A percentile compares a stretch with the other conserved stretches of the same genome.
phyloP scores from a whole-genome alignment of 53 echinoderm and acorn worm species.

The Temnopleurus reevesii region DNA sequence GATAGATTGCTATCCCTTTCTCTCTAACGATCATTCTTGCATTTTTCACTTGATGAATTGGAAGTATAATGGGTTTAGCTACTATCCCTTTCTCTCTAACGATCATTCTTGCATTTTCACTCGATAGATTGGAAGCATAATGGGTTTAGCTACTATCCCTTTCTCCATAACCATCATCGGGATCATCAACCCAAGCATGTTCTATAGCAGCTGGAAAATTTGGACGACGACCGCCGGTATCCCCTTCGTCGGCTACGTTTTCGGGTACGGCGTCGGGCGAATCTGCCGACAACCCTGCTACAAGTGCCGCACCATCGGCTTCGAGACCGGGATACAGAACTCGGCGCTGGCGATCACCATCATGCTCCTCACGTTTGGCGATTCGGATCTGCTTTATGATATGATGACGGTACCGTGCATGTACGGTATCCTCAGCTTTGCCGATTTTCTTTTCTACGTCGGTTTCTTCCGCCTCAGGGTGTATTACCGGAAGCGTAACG shows the following conservation, averaged over 20 bases:
- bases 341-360: slow-evolving; percentile 50
- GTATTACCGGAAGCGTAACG: background rate
- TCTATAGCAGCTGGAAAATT: slow-evolving; percentile 40
- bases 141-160: slow-evolving; percentile 23
- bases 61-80: slow-evolving; percentile 22
- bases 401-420: slow-evolving; percentile 50
- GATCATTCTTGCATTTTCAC: background rate
- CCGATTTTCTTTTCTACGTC: slow-evolving; percentile 49
- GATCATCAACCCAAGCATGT: slow-evolving; percentile 61
- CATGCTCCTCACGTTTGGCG: slow-evolving; percentile 42
- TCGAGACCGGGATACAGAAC: slow-evolving; percentile 62
- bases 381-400: slow-evolving; percentile 10
- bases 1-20: background rate
- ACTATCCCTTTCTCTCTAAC: background rate
- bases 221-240: slow-evolving; percentile 28
- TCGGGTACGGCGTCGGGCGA: slow-evolving; percentile 35
- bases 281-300: slow-evolving; percentile 35
- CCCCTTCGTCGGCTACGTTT: slow-evolving; percentile 44
- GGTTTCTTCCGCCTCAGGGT: background rate
- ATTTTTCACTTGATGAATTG: background rate
- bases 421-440: slow-evolving; percentile 44
- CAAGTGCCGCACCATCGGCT: slow-evolving; percentile 60
- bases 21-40: background rate
- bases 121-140: slow-evolving; percentile 20
- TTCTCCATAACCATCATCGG: slow-evolving; percentile 32